Evolutionary conservation across 2,797 vertebrate genomes (phyloP).

Genomic region (Cuculus canorus): DNA sequence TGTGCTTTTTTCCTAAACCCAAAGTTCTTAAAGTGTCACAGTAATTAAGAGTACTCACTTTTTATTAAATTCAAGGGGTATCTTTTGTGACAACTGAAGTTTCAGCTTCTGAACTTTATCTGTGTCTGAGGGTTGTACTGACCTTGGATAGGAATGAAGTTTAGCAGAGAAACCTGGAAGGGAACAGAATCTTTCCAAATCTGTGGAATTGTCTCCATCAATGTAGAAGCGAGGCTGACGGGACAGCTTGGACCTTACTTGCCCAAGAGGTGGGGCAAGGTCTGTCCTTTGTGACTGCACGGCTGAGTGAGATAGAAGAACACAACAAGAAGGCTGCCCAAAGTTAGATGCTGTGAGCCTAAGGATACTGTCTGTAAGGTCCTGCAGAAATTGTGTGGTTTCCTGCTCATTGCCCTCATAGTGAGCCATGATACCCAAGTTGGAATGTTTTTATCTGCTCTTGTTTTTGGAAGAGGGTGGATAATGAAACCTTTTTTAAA

Average conservation of each 20-base stretch:
- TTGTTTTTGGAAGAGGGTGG: not conserved
- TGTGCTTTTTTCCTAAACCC: not conserved
- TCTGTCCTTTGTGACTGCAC: not conserved
- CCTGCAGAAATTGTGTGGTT: not conserved
- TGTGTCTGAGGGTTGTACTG: not conserved
- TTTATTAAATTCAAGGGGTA: not conserved
- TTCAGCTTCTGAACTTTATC: not conserved
- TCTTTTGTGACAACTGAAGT: not conserved
- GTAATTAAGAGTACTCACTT: not conserved
- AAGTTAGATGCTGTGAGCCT: not conserved
- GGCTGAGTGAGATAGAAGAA: not conserved
- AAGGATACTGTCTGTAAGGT: rapidly evolving
- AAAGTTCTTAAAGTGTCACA: not conserved
- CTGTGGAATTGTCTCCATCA: not conserved
- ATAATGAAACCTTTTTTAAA: not conserved
- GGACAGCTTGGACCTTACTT: not conserved
- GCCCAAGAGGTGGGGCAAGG: not conserved
- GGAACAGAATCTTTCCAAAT: not conserved
- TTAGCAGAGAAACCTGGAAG: not conserved
- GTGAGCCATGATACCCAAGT: not conserved
- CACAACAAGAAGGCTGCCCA: not conserved
- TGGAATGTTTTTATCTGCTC: not conserved
- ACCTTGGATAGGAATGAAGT: not conserved
- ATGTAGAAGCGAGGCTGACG: not conserved
- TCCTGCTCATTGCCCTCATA: not conserved